phyloP scores from a whole-genome alignment of 2,797 vertebrate genomes.

The Manis pentadactyla region DNA sequence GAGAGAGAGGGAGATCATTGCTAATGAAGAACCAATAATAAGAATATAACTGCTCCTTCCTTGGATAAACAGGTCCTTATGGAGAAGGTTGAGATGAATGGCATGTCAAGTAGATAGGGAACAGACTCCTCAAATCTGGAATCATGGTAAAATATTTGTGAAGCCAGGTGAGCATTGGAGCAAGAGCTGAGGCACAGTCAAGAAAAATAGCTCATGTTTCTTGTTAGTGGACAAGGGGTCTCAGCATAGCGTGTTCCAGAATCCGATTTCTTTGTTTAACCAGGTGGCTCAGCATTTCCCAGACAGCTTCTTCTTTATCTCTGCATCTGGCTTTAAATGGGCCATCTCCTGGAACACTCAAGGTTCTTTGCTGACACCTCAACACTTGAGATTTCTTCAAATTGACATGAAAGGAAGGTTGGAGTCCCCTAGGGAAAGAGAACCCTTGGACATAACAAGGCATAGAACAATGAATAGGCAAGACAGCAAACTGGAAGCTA shows the following conservation, averaged over 20 bases:
- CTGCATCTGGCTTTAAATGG: background rate
- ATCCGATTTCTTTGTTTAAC: background rate
- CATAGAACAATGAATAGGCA: background rate
- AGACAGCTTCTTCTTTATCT: background rate
- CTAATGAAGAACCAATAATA: background rate
- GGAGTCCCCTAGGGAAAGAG: background rate
- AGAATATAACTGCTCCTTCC: background rate
- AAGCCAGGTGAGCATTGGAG: background rate
- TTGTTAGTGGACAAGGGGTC: background rate
- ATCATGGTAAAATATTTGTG: background rate
- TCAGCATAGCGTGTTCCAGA: background rate
- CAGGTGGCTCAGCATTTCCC: background rate
- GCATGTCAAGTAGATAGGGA: background rate
- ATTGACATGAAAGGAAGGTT: background rate
- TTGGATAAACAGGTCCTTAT: background rate
- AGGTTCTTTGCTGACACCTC: background rate
- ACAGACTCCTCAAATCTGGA: background rate
- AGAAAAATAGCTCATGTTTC: background rate
- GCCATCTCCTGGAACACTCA: background rate
- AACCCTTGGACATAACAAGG: background rate
- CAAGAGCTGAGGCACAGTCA: background rate
- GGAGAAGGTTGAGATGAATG: background rate
- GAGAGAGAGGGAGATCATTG: background rate
- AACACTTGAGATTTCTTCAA: background rate
- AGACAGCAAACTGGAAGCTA: background rate